Base-by-base conservation (phyloP, 2,888 invertebrate genomes). In the Xestia xanthographa region DNA sequence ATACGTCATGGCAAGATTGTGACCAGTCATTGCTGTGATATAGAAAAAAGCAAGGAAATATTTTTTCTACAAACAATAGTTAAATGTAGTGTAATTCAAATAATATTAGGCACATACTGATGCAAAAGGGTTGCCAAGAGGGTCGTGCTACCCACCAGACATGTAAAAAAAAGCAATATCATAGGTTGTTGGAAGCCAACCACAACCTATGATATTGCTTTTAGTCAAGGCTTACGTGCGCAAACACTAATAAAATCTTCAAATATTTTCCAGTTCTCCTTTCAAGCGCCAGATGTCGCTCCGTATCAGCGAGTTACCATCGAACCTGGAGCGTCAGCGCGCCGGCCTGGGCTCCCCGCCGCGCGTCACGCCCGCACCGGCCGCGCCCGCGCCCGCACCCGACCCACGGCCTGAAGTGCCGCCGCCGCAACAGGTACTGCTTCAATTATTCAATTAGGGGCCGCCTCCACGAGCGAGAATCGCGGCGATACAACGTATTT, bases 201-300 rank as follows among this genome's bases (percentile, higher is more conserved):
- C n/a, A 53, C 12, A 26, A 14, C 12, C 26, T 26, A 26, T 26
- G 12, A 26, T 12, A 53, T 53, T 53, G 12, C 3, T 0, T 0
- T 22, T 9, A 48, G 53, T 53, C 53, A 26, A 62, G 41, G 12
- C 12, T n/a, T 8, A 17, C 53, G 5, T 5, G 38, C 17, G 14
- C 6, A 48, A 41, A 11, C 5, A 17, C 14, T 38, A 29, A 43
- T 8, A 62, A 29, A 66, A 8, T 22, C 1, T 62, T 66, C 12
- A 1, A 45, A 50, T 62, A 45, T 38, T 5, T 48, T 90, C 98
- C 97, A 98, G 98, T 91, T 99, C 99, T 29, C 99, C 98, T 81
- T 99, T 99, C 96, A 99, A 99, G 96, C 97, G 99, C 65, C 99
- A 99, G 95, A 98, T 99, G 97, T 99, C 99, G 82, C 97, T 99